Evolutionary conservation across 1,140 invertebrate species (phyloP).

Genomic region (Drosophila seguyi): DNA sequence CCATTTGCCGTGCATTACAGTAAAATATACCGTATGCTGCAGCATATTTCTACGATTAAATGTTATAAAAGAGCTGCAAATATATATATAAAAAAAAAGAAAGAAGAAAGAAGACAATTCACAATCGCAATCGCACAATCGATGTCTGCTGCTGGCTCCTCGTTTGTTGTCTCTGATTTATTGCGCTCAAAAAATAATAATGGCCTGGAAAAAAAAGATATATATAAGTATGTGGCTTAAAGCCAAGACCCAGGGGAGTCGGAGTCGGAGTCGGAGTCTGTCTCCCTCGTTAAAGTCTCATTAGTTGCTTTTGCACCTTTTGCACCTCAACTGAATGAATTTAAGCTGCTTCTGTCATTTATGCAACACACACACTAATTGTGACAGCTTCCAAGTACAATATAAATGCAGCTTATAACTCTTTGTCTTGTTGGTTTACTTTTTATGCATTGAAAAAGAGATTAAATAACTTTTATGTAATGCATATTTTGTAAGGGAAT

Average conservation of each 20-base stretch:
- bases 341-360: slow-evolving; percentile 14
- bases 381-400: slow-evolving; percentile 19
- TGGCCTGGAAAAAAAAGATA: not conserved
- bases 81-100: not conserved
- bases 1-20: slow-evolving; percentile 66
- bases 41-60: slow-evolving; percentile 39
- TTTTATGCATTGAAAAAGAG: not conserved
- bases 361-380: not conserved
- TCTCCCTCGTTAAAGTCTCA: slow-evolving; percentile 13
- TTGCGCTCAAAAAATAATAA: slow-evolving; percentile 29
- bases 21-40: slow-evolving; percentile 77
- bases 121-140: slow-evolving; percentile 26
- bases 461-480: slow-evolving; percentile 1
- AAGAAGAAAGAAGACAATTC: slow-evolving; percentile 13
- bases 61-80: slow-evolving; percentile 21
- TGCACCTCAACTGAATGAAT: slow-evolving; percentile 6
- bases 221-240: not conserved
- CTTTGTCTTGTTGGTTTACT: not conserved
- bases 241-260: not conserved
- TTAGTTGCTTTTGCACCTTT: slow-evolving; percentile 14
- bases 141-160: slow-evolving; percentile 33
- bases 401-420: not conserved
- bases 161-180: slow-evolving; percentile 41
- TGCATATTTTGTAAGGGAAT: not conserved
- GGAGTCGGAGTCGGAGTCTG: not conserved